Conservation (phyloP, 2,888 invertebrate genomes). For the Erannis defoliaria region DNA sequence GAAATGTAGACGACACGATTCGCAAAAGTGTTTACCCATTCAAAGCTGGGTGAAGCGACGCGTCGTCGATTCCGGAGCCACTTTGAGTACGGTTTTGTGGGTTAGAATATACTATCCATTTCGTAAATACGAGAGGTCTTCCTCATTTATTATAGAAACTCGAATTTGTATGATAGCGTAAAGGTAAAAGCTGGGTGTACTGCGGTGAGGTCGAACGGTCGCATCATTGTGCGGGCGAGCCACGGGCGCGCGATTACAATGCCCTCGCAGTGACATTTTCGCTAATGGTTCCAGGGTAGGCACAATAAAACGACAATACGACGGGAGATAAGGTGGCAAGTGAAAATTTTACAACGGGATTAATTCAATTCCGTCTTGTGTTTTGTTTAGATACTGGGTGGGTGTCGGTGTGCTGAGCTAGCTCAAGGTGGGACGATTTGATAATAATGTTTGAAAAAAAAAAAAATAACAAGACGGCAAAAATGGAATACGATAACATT, state of each 20-base stretch:
- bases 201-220: constrained; percentile 77
- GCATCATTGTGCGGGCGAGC: constrained; percentile 81
- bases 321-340: constrained; percentile 84
- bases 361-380: constrained; percentile 75
- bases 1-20: constrained; percentile 70
- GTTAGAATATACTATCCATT: constrained; percentile 57
- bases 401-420: constrained; percentile 40
- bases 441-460: too few species aligned
- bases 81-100: constrained; percentile 55
- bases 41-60: constrained; percentile 57
- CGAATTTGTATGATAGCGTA: constrained; percentile 82
- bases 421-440: too few species aligned
- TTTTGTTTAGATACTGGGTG: constrained; percentile 46
- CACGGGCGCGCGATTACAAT: constrained; percentile 81
- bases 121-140: constrained; percentile 61
- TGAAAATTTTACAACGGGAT: constrained; percentile 84
- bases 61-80: constrained; percentile 51
- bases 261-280: constrained; percentile 84
- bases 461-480: too few species aligned
- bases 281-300: constrained; percentile 85
- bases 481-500: too few species aligned
- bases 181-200: constrained; percentile 76
- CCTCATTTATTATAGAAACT: constrained; percentile 80
- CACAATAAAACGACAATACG: constrained; percentile 86
- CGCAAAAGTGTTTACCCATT: constrained; percentile 71